Evolutionary conservation across 2,888 invertebrate genomes (phyloP), one percentile per base, ranked within the genome.

Genomic region (Cheilosia pagana): DNA sequence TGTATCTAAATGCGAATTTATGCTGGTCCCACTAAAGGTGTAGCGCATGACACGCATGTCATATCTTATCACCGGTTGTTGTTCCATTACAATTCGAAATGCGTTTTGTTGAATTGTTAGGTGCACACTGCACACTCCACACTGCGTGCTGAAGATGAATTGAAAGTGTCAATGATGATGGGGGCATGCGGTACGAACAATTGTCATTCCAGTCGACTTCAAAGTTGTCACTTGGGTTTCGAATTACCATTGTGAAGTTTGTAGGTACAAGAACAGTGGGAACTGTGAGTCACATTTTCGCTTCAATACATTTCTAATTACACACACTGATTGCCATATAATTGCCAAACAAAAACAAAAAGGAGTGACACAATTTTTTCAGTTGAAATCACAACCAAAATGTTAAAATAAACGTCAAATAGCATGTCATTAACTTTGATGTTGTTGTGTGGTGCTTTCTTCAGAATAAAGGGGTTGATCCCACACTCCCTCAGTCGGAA

Each of bases 1-100:
- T 65, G 52, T 43, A n/a, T n/a, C n/a, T n/a, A 21, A n/a, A 55
- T 48, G 16, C 8, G 19, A 53, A 71, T 28, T 71, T 78, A 78
- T 78, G 77, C 77, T 78, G 77, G 77, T 78, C 16, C 23, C 16
- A 31, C 50, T 12, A 71, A 78, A 78, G 77, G 71, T 78, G 57
- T 16, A 65, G 12, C 12, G 14, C 52, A 53, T 52, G 76, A 39
- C 67, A 76, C 76, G 50, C 60, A 60, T 76, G 31, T 76, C 59
- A 53, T 75, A 41, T 57, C 48, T 16, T 39, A 48, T 62, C 53
- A 70, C 60, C 25, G 23, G 65, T 19, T 10, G 4, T 52, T 52
- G 43, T 12, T 60, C 28, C 28, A 16, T 55, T 25, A 16, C 25
- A 52, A 50, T 50, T 50, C 19, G 23, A 31, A 28, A 45, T 59